Evolutionary conservation across 1,140 invertebrate species (phyloP).

Genomic region (Oncopodura yosiiana): DNA sequence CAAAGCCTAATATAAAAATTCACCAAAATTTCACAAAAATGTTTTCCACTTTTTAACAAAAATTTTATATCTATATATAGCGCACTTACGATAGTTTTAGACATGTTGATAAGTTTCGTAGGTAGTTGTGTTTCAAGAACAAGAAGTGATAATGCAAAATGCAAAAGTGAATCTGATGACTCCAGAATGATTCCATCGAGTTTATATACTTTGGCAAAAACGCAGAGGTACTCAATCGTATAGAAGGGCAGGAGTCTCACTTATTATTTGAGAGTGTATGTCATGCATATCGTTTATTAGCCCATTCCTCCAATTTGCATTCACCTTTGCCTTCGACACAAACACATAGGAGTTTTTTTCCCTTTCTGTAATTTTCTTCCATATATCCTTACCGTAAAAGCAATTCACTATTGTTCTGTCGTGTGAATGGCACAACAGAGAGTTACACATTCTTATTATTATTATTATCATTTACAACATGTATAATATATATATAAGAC

Average conservation of each 20-base stretch:
- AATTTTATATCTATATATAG: background rate
- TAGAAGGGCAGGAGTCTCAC: conserved; percentile 17
- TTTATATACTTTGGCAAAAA: conserved; percentile 16
- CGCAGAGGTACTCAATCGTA: background rate
- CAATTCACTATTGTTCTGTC: no score
- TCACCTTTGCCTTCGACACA: conserved; percentile 27
- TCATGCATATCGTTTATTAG: conserved; percentile 12
- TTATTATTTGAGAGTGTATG: no score
- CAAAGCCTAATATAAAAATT: conserved; percentile 2
- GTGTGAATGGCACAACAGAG: no score
- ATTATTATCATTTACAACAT: no score
- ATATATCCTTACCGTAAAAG: no score
- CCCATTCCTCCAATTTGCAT: conserved; percentile 19
- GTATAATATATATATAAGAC: no score
- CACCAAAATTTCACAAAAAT: background rate
- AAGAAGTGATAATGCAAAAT: background rate
- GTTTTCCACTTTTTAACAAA: background rate
- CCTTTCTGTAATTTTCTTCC: no score
- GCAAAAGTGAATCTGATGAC: conserved; percentile 20
- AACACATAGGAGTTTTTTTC: no score
- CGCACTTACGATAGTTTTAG: conserved; percentile 16
- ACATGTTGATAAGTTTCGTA: conserved; percentile 8
- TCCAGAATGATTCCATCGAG: background rate
- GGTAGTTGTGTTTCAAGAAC: background rate
- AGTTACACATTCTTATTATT: no score